phyloP scores from a whole-genome alignment of 2,113 vertebrate species.

The Tamias sibiricus region DNA sequence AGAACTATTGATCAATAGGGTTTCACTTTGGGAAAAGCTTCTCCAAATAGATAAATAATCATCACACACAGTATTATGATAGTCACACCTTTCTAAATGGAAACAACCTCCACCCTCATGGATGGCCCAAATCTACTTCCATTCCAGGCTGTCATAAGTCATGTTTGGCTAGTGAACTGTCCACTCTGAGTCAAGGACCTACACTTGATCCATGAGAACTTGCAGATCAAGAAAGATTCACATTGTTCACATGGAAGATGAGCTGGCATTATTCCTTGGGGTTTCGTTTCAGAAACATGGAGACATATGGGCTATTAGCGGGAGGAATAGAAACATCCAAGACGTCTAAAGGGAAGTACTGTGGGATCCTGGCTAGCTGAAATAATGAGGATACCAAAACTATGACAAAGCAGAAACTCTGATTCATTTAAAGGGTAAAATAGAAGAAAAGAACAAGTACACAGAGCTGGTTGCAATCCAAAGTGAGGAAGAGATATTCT shows the following conservation, averaged over 20 bases:
- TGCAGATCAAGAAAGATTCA: not conserved
- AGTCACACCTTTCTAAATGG: not conserved
- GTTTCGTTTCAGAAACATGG: conserved; percentile 13
- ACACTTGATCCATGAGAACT: not conserved
- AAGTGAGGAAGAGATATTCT: not conserved
- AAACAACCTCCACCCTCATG: not conserved
- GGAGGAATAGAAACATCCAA: not conserved
- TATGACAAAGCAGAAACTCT: not conserved
- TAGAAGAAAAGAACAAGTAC: not conserved
- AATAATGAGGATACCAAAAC: not conserved
- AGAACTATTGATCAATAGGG: not conserved
- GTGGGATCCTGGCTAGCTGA: not conserved
- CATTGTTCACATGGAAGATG: not conserved
- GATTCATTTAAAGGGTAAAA: not conserved
- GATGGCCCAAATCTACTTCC: not conserved
- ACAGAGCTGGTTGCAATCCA: not conserved
- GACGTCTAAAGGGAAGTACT: not conserved
- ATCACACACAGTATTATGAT: not conserved
- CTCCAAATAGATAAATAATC: not conserved
- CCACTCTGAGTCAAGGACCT: not conserved
- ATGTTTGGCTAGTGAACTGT: not conserved
- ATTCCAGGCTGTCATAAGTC: not conserved
- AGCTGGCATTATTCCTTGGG: not conserved
- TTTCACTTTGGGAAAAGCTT: not conserved
- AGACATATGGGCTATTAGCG: not conserved